Conservation (phyloP, 2,797 vertebrate genomes). For the Lepilemur septentrionalis region DNA sequence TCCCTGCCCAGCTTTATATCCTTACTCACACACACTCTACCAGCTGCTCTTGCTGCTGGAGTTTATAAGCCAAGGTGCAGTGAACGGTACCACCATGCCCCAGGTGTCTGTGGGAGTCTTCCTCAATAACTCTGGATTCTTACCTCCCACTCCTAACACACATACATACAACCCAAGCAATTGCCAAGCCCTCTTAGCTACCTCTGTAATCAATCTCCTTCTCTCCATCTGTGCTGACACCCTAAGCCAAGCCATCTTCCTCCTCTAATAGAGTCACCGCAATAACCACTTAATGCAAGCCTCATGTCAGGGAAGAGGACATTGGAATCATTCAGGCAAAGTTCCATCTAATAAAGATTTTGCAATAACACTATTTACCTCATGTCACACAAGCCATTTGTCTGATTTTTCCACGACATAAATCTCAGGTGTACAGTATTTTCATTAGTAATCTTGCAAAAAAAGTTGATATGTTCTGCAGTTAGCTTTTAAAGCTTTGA, state of each 20-base stretch:
- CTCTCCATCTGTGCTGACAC: not conserved
- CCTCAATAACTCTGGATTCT: not conserved
- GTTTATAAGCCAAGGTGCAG: not conserved
- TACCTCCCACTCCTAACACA: not conserved
- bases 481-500: not conserved
- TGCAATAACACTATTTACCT: not conserved
- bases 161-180: not conserved
- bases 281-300: not conserved
- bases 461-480: not conserved
- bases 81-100: not conserved
- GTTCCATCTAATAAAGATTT: not conserved
- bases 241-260: not conserved
- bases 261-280: not conserved
- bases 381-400: not conserved
- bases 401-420: not conserved
- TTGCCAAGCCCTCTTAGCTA: not conserved
- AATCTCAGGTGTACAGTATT: not conserved
- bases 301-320: not conserved
- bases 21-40: not conserved
- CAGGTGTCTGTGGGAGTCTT: not conserved
- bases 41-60: not conserved
- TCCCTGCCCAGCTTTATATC: not conserved
- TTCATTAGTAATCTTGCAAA: not conserved
- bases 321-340: not conserved
- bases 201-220: not conserved